These are phyloP conservation scores for Rhea americana DNA, from an alignment of 2,113 vertebrate species.

Conservation along the genomic window DNA sequence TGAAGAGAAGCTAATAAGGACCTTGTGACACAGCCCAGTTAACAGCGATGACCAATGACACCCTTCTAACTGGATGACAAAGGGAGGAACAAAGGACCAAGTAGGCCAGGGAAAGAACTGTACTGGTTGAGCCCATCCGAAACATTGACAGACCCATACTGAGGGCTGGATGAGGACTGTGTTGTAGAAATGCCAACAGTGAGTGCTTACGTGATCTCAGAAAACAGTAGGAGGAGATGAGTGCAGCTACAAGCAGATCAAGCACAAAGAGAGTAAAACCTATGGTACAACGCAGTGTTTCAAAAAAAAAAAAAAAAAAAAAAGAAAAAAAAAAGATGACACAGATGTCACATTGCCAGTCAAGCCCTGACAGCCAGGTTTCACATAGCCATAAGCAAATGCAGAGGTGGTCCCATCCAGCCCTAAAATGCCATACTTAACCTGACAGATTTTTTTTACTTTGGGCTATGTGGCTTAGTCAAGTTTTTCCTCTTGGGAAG, in stretches of 20 bases:
- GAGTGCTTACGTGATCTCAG: neutral
- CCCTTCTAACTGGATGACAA: neutral
- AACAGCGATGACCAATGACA: neutral
- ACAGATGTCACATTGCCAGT: too few species aligned
- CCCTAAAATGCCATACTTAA: neutral
- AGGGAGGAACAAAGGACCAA: neutral
- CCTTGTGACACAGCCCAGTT: neutral
- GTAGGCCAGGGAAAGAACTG: neutral
- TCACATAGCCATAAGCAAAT: neutral
- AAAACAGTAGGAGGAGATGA: neutral
- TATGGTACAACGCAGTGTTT: neutral
- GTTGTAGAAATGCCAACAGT: neutral
- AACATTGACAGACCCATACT: fast-evolving
- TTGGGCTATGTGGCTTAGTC: neutral
- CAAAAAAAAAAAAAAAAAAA: too few species aligned
- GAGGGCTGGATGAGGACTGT: neutral
- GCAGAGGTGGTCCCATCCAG: neutral
- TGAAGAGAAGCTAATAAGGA: neutral
- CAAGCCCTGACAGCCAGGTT: neutral
- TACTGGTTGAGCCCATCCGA: neutral
- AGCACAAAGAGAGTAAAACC: fast-evolving
- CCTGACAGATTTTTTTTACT: neutral
- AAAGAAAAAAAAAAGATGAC: neutral
- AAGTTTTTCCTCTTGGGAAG: neutral
- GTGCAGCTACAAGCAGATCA: neutral